phyloP scores from a whole-genome alignment of 2,888 invertebrate genomes.

The Spisula solida region DNA sequence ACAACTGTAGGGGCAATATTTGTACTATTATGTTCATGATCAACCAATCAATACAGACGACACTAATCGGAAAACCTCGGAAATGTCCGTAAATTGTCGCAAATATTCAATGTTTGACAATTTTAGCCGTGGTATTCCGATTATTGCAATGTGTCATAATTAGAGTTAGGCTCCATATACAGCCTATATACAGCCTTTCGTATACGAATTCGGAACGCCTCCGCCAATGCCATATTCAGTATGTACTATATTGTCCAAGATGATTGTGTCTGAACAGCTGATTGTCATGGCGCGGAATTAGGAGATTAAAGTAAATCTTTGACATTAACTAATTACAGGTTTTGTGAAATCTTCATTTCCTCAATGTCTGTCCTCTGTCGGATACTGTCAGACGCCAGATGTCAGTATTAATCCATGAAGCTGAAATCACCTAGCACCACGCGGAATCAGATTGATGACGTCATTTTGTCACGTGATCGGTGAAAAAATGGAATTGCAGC shows the following conservation, averaged over 20 bases:
- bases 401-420: constrained; percentile 34
- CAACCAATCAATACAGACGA: too few species aligned
- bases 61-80: too few species aligned
- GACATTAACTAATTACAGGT: constrained; percentile 35
- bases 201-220: not conserved
- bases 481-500: not conserved
- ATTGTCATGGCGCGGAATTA: not conserved
- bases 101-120: too few species aligned
- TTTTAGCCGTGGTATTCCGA: too few species aligned
- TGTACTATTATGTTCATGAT: too few species aligned
- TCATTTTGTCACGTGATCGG: not conserved
- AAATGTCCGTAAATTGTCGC: too few species aligned
- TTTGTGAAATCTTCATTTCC: constrained; percentile 23
- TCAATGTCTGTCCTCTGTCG: constrained; percentile 27
- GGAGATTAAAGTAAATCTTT: constrained; percentile 7
- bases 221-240: too few species aligned
- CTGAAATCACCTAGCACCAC: not conserved
- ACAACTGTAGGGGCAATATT: too few species aligned
- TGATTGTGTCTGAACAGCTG: not conserved
- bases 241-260: not conserved
- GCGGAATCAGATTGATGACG: not conserved
- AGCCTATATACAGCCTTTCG: too few species aligned
- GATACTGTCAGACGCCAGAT: not conserved
- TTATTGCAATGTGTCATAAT: too few species aligned
- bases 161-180: too few species aligned